phyloP scores from a whole-genome alignment of 2,797 vertebrate species.

The Oreonectes daqikongensis region DNA sequence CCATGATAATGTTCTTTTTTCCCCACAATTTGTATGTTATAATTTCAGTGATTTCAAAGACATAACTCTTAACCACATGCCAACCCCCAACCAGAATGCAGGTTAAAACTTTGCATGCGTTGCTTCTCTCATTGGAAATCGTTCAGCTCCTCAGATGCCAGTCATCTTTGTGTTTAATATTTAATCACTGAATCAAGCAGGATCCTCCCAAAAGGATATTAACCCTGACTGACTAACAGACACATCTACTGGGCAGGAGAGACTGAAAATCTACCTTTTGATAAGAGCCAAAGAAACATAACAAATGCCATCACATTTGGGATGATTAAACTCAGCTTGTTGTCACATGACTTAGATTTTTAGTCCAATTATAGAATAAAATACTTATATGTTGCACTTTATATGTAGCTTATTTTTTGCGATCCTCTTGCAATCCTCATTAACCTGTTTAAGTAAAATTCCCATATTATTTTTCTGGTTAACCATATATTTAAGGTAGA shows the following conservation, averaged over 20 bases:
- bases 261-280: conserved; percentile 30
- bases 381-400: too few species aligned
- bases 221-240: conserved; percentile 64
- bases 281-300: conserved; percentile 30
- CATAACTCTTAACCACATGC: conserved; percentile 5
- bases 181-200: conserved; percentile 57
- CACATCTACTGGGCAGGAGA: conserved; percentile 66
- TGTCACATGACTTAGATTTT: not conserved
- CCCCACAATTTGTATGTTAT: conserved; percentile 54
- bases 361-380: too few species aligned
- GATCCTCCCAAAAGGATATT: conserved; percentile 65
- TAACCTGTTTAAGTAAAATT: too few species aligned
- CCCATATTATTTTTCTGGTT: too few species aligned
- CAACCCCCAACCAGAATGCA: conserved; percentile 13
- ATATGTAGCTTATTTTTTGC: too few species aligned
- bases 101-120: conserved; percentile 24
- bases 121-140: conserved; percentile 41
- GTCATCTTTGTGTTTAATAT: conserved; percentile 54
- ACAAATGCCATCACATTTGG: conserved; percentile 15
- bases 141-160: conserved; percentile 46
- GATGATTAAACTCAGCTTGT: not conserved
- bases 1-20: conserved; percentile 43
- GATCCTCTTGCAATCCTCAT: too few species aligned
- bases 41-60: conserved; percentile 44
- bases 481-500: not conserved